Evolutionary conservation across 2,113 vertebrate genomes (phyloP).

Genomic region (human (Homo sapiens)): DNA sequence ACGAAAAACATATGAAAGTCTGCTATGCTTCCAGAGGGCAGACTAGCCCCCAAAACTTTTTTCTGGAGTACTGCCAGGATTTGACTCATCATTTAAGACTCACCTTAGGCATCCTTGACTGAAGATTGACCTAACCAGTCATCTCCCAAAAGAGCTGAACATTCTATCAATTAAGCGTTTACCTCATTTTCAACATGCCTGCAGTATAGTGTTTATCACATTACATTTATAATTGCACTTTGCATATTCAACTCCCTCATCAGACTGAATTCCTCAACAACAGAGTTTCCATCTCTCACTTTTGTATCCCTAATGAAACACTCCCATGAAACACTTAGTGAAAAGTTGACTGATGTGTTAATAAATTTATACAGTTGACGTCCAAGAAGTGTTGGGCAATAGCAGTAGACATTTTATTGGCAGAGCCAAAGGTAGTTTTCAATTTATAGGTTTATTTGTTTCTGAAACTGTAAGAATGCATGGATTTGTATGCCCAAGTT

Average conservation of each 20-base stretch:
- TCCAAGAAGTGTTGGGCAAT: not conserved
- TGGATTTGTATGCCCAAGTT: not conserved
- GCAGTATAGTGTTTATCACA: not conserved
- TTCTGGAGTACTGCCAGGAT: not conserved
- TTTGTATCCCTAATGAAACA: not conserved
- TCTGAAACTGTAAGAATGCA: conserved; percentile 33
- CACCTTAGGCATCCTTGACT: not conserved
- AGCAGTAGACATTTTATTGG: not conserved
- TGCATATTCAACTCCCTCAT: not conserved
- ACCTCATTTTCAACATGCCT: not conserved
- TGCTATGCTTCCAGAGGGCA: not conserved
- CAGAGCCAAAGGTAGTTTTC: not conserved
- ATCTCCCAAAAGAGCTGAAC: not conserved
- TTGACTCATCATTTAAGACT: not conserved
- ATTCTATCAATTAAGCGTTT: not conserved
- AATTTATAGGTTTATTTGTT: not conserved
- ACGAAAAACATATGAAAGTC: not conserved
- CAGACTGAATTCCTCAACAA: not conserved
- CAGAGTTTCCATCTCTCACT: not conserved
- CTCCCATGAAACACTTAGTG: not conserved
- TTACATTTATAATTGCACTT: not conserved
- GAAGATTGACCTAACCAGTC: not conserved
- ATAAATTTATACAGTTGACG: not conserved
- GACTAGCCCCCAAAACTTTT: not conserved
- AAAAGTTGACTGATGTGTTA: not conserved